Evolutionary conservation across 2,797 vertebrate species (phyloP).

Genomic region (Lepus townsendii): DNA sequence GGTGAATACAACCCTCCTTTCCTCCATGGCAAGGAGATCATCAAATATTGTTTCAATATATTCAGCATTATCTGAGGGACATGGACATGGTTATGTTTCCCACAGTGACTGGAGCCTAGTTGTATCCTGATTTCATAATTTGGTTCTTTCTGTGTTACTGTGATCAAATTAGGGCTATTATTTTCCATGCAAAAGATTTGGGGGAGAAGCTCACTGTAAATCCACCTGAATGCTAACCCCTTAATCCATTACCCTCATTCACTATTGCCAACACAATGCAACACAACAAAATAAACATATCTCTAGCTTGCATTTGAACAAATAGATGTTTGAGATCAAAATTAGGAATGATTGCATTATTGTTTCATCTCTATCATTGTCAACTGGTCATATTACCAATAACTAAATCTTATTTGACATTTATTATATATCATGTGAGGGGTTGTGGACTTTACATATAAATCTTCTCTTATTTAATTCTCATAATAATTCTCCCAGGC

Average conservation of each 20-base stretch:
- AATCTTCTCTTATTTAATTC: background rate
- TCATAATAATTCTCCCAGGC: background rate
- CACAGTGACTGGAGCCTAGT: background rate
- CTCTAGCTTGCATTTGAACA: conserved; percentile 54
- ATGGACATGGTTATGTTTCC: background rate
- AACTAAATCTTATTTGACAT: background rate
- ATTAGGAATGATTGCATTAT: background rate
- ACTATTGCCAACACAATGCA: background rate
- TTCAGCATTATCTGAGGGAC: background rate
- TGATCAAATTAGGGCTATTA: conserved; percentile 50
- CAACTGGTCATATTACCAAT: background rate
- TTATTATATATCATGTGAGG: background rate
- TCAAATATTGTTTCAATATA: background rate
- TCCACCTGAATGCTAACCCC: background rate
- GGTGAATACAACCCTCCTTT: background rate
- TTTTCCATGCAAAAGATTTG: conserved; percentile 4
- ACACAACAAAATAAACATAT: background rate
- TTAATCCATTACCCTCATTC: background rate
- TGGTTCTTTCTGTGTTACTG: conserved; percentile 19
- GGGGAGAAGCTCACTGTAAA: background rate
- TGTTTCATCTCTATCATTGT: background rate
- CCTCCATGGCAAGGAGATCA: background rate
- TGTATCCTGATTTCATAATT: background rate
- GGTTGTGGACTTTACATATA: background rate
- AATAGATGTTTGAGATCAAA: background rate